Conservation (phyloP, 2,888 invertebrate genomes). For the Tortrix viridana region DNA sequence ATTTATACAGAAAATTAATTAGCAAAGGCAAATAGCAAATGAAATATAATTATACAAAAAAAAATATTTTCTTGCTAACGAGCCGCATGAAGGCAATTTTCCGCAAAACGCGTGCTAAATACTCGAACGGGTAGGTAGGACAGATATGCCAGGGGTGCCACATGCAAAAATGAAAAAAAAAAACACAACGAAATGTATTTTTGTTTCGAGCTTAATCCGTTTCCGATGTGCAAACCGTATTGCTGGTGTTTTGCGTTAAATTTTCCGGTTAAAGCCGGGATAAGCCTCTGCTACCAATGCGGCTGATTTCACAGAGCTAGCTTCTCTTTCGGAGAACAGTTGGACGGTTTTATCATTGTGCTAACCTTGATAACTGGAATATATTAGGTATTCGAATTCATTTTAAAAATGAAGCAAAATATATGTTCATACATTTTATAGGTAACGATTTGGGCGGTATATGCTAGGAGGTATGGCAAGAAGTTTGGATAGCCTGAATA, state of each 20-base stretch:
- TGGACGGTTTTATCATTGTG: no score
- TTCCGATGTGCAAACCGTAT: constrained; percentile 13
- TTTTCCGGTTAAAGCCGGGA: not conserved
- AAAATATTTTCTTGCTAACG: not conserved
- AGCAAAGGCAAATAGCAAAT: no score
- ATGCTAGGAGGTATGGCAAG: no score
- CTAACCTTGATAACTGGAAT: no score
- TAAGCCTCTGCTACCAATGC: not conserved
- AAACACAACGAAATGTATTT: not conserved
- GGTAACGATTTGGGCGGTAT: no score
- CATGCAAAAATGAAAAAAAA: constrained; percentile 11
- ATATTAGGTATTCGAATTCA: no score
- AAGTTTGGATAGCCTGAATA: no score
- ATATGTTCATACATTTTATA: no score
- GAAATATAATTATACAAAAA: not conserved
- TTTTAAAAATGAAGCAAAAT: no score
- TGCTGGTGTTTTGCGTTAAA: not conserved
- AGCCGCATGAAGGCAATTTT: constrained; percentile 6
- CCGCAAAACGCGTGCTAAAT: constrained; percentile 13
- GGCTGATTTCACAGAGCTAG: not conserved
- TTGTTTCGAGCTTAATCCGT: constrained; percentile 8
- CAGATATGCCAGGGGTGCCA: not conserved
- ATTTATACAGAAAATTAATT: no score
- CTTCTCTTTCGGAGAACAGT: not conserved
- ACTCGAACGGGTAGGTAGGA: not conserved